These are phyloP conservation scores for Timandra comae DNA, from an alignment of 2,888 invertebrate species.

Conservation along the genomic window DNA sequence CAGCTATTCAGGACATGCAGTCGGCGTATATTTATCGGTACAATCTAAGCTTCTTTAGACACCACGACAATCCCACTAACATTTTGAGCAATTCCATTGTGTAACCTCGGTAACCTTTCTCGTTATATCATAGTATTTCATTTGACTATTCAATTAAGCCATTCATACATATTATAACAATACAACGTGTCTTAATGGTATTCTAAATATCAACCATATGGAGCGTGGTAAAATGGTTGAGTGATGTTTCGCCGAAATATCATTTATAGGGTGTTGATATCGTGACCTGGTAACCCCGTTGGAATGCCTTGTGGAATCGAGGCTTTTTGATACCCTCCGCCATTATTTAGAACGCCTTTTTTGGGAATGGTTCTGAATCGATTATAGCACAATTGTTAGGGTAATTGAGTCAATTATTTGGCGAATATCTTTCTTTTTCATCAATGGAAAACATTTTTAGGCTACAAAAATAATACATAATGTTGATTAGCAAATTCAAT, in stretches of 20 bases:
- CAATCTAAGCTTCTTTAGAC: slow-evolving; percentile 30
- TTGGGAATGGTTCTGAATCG: slow-evolving; percentile 11
- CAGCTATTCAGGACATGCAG: slow-evolving; percentile 21
- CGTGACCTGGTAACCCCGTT: slow-evolving; percentile 56
- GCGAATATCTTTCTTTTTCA: no score
- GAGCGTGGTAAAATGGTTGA: slow-evolving; percentile 8
- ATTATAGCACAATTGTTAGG: slow-evolving; percentile 6
- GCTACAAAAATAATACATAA: no score
- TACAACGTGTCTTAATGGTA: slow-evolving; percentile 10
- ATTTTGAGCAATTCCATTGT: slow-evolving; percentile 32
- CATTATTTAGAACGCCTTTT: slow-evolving; percentile 38
- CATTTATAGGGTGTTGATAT: slow-evolving; percentile 26
- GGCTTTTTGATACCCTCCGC: slow-evolving; percentile 21
- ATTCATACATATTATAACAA: slow-evolving; percentile 5
- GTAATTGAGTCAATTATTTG: no score
- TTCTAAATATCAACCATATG: slow-evolving; percentile 13
- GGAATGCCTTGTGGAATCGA: slow-evolving; percentile 40
- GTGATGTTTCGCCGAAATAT: slow-evolving; percentile 12
- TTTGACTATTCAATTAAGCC: slow-evolving; percentile 11
- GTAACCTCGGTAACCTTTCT: slow-evolving; percentile 29
- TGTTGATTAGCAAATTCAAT: no score
- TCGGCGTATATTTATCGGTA: slow-evolving; percentile 27
- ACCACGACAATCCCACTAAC: slow-evolving; percentile 32
- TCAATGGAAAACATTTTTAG: no score
- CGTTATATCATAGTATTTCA: slow-evolving; percentile 24